Evolutionary conservation across 2,113 vertebrate genomes (phyloP).

Genomic region (Ptilonorhynchus violaceus): DNA sequence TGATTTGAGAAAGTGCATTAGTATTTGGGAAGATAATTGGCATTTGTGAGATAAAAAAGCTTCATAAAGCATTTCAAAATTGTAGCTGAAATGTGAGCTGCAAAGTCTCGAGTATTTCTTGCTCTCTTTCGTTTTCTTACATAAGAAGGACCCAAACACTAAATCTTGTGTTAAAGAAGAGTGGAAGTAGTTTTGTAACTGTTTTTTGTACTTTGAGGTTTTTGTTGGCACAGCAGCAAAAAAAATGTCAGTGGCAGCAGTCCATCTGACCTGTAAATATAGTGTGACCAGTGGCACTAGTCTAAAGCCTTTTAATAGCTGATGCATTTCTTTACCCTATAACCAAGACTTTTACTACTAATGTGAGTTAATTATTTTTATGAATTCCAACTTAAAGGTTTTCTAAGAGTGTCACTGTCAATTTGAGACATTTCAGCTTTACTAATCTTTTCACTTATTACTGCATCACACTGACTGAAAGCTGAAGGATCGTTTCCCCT

Average conservation of each 20-base stretch:
- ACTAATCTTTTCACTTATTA: neutral
- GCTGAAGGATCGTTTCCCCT: neutral
- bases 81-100: neutral
- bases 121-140: neutral
- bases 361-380: neutral
- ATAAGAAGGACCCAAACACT: neutral
- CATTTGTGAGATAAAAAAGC: neutral
- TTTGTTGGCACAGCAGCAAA: neutral
- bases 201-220: neutral
- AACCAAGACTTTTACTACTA: neutral
- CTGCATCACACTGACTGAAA: neutral
- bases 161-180: neutral
- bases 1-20: neutral
- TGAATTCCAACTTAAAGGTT: neutral
- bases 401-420: neutral
- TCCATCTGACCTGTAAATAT: neutral
- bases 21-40: neutral
- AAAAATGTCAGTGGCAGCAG: neutral
- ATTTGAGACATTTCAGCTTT: neutral
- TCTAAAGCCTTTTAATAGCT: neutral
- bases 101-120: neutral
- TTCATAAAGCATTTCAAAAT: neutral
- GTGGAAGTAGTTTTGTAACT: neutral
- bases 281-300: neutral
- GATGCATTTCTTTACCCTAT: neutral